Evolutionary conservation across 2,797 vertebrate genomes (phyloP), one percentile per base, ranked within the genome.

Genomic region (Enteromius unitaeniatus): DNA sequence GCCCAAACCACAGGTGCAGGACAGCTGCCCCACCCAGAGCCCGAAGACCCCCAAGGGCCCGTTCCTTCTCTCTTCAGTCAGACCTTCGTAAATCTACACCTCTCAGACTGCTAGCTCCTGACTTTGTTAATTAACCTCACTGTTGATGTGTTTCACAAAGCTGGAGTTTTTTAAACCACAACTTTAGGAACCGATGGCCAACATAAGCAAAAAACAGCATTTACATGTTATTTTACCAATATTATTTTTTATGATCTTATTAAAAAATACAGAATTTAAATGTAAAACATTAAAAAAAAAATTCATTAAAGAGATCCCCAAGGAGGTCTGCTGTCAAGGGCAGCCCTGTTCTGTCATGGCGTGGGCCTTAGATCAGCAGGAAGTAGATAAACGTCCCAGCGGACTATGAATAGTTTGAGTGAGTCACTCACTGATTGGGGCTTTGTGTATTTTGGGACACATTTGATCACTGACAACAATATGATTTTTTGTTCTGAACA

Each of bases 341-440:
- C 53, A 42, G 34, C n/a, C 81, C 86, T 86, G 84, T 69, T 37
- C 11, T 78, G 67, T 55, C 82, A 74, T 72, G 13, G 81, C 74
- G 82, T 42, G 60, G 37, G 28, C 13, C 37, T 37, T 68, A 80
- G 74, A 72, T 78, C 31, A 74, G 72, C 88, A 88, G 88, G 87
- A 90, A 90, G 76, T 65, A 70, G 83, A 78, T 89, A 88, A 90
- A 87, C 86, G 88, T 86, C 68, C 83, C 74, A 42, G 76, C 49
- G 69, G 47, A 64, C 70, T 69, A 65, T 88, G 88, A 90, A 88
- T 83, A 86, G 75, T 74, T 78, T 3, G 70, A 77, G 77, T 89
- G 87, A 89, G 83, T 91, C 89, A 89, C 49, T 31, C 62, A 67
- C 64, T 67, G 79, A 55, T 79, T 55, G 69, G 64, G 70, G 79